A percentile compares a stretch with the other conserved stretches of the same genome.
Conservation (phyloP, 2,113 vertebrate genomes). For the Dromiciops gliroides region DNA sequence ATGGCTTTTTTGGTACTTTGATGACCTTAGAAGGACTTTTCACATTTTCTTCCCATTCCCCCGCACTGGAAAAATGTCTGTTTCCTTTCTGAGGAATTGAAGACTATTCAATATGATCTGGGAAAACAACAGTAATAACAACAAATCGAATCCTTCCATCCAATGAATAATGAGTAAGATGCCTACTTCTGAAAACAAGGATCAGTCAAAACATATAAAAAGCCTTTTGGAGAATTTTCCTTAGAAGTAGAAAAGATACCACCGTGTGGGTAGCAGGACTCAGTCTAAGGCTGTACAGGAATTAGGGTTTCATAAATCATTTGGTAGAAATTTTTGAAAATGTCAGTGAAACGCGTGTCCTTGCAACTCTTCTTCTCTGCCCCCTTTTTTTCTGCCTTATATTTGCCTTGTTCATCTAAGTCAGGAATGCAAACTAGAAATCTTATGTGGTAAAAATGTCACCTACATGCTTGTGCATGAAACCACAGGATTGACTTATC, state of each 20-base stretch:
- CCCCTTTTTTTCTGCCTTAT: neutral
- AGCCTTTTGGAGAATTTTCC: neutral
- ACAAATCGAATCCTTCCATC: neutral
- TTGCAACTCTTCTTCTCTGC: neutral
- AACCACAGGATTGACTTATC: neutral
- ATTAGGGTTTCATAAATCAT: neutral
- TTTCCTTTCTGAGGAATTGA: conserved; percentile 24
- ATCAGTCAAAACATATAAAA: neutral
- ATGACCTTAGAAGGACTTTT: neutral
- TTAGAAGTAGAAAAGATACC: neutral
- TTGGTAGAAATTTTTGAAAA: conserved; percentile 37
- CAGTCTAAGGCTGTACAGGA: neutral
- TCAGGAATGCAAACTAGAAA: neutral
- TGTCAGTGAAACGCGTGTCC: neutral
- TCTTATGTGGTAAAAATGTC: neutral
- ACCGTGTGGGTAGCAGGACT: neutral
- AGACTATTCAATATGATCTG: neutral
- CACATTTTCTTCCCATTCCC: neutral
- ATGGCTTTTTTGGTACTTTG: neutral
- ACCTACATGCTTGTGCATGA: neutral
- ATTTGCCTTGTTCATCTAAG: neutral
- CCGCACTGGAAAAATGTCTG: neutral
- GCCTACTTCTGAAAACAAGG: neutral
- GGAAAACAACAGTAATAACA: neutral
- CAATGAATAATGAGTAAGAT: neutral